Evolutionary conservation across 2,797 vertebrate genomes (phyloP), one percentile per base, ranked within the genome.

Genomic region (Cynopterus sphinx): DNA sequence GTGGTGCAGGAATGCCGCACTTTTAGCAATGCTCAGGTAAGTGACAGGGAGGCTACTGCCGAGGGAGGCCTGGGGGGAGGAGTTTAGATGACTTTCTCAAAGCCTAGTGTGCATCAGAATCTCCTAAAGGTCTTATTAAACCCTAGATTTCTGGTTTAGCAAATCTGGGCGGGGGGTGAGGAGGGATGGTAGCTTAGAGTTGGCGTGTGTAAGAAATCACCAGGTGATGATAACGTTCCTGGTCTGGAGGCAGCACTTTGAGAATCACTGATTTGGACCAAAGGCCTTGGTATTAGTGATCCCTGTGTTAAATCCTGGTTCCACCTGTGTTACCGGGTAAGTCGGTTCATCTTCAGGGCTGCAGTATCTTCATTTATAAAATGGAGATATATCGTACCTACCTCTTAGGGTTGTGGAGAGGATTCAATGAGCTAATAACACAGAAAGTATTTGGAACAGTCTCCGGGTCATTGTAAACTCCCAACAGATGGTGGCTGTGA

Each of bases 1-100:
- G 12, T 97, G 70, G 95, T 97, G 53, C 26, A 0, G 21, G 82
- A 3, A 0, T 7, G 9, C 2, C 17, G 0, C 22, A 17, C 0
- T 0, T 97, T 98, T 92, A 0, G 0, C 0, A 0, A 1, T 0
- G 94, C 96, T 36, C 43, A 90, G 70, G 97, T 97, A 91, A 75
- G 81, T 36, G 57, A 36, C 43, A 65, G 5, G 4, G 12, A 49
- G 28, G 79, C 6, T 61, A 5, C 49, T 28, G 2, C 0, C 0
- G 21, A 63, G 16, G 0, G 41, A 68, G 21, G 33, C 2, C 22
- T 24, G 1, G 24, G 46, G 19, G n/a, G 31, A 11, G n/a, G 43
- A 39, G 31, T 59, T 63, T 51, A 59, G 21, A 74, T 2, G 0
- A 53, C 33, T 26, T 57, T 90, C 21, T 75, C 68, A 41, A 78